phyloP scores from a whole-genome alignment of 2,888 invertebrate genomes.

The Lacanobia oleracea region DNA sequence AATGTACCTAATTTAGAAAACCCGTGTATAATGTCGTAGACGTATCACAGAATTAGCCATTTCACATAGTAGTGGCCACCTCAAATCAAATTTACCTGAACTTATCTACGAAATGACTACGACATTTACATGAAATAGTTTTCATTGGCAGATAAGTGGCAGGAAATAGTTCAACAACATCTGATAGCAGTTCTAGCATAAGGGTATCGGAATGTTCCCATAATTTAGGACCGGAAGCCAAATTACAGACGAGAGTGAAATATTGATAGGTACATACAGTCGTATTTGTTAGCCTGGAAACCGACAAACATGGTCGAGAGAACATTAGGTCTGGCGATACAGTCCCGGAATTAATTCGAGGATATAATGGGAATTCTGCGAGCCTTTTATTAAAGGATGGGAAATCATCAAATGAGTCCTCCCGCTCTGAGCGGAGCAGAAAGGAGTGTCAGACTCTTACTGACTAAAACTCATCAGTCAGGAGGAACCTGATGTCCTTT shows the following conservation, averaged over 20 bases:
- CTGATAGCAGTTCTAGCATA: constrained; percentile 1
- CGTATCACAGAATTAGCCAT: too few species aligned
- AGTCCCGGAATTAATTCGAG: background rate
- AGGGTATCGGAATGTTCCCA: constrained; percentile 3
- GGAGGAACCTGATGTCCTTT: too few species aligned
- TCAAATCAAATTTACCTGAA: too few species aligned
- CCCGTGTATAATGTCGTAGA: too few species aligned
- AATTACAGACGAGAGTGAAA: constrained; percentile 11
- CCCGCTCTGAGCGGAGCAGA: too few species aligned
- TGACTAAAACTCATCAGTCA: too few species aligned
- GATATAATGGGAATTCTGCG: background rate
- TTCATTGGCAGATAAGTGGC: background rate
- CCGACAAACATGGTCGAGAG: background rate
- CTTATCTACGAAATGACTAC: too few species aligned
- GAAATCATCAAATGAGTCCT: too few species aligned
- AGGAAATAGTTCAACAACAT: background rate
- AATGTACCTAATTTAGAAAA: background rate
- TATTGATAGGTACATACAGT: constrained; percentile 16
- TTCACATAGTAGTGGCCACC: too few species aligned
- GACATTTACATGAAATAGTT: background rate
- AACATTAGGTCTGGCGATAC: background rate
- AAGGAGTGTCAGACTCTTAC: too few species aligned
- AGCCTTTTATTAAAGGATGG: too few species aligned
- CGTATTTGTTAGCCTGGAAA: constrained; percentile 23
- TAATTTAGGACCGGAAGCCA: constrained; percentile 19